Evolutionary conservation across 2,797 vertebrate genomes (phyloP), one percentile per base, ranked within the genome.

Genomic region (Chanos chanos): DNA sequence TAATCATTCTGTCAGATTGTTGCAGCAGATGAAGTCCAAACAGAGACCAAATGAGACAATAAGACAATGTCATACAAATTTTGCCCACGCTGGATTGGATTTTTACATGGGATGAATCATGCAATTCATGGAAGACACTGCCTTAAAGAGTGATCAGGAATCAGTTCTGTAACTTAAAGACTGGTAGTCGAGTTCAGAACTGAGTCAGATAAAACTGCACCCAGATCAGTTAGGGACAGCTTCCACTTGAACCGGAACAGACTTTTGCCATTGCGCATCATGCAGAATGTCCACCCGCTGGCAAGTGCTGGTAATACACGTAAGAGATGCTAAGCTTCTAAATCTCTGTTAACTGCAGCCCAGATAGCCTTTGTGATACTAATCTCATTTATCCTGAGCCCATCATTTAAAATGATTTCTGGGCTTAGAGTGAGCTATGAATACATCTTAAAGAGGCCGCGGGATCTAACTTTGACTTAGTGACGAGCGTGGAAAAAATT

Each of bases 341-440:
- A 71, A 51, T 66, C 49, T 65, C 59, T 51, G 52, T 54, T 62
- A 54, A 37, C 25, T 4, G 4, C 34, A 44, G 63, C 57, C 50
- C 40, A 37, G 68, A 27, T 40, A n/a, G n/a, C n/a, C n/a, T n/a
- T n/a, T n/a, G n/a, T n/a, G n/a, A n/a, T n/a, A 68, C 66, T 81
- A 83, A 85, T 67, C 79, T 61, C 66, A 71, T 34, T 84, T 77
- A 85, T 60, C 75, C 68, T 70, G 58, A 83, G 81, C 82, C 82
- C 74, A 58, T 82, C 78, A 69, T 66, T 70, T 68, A 25, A 50
- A 72, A 53, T 34, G 37, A 55, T 60, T 57, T 68, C 22, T 50
- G 56, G 48, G 53, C 50, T 55, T 71, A 19, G 50, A 55, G 22
- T 54, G 41, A 66, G 75, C 73, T 66, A 71, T 76, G 65, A 82